These are phyloP conservation scores for Bombus pascuorum DNA, from an alignment of 1,140 invertebrate species.

Conservation along the genomic window DNA sequence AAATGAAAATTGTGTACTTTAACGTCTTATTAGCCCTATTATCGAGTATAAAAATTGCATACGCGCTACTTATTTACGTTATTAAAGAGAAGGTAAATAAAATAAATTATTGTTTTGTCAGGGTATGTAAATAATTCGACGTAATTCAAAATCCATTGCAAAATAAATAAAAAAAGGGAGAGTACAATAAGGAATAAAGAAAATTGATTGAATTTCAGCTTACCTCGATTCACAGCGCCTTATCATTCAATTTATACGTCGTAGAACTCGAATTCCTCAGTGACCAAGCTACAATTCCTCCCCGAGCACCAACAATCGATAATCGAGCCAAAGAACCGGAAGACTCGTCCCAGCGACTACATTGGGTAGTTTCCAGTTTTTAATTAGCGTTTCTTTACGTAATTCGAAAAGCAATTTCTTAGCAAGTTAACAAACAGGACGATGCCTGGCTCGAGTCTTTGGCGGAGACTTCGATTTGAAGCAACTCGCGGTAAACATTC, in stretches of 20 bases:
- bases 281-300: neutral
- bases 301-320: constrained; percentile 6
- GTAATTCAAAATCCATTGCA: too few relatives aligned
- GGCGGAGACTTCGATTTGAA: constrained; percentile 47
- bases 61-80: too few relatives aligned
- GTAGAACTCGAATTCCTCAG: neutral
- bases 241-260: constrained; percentile 26
- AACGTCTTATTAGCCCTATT: too few relatives aligned
- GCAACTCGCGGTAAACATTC: constrained; percentile 68
- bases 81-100: too few relatives aligned
- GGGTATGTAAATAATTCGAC: too few relatives aligned
- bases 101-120: too few relatives aligned
- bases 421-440: constrained; percentile 63
- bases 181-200: neutral
- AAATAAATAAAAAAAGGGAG: too few relatives aligned
- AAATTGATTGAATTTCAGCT: neutral
- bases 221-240: neutral
- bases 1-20: neutral
- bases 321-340: neutral
- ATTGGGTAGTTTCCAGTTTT: constrained; percentile 59
- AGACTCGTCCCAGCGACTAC: neutral
- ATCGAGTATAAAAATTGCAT: too few relatives aligned
- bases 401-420: constrained; percentile 58
- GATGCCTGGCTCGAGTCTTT: neutral
- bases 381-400: constrained; percentile 66